Percentiles rank a stretch among this genome's conserved stretches.
These are phyloP conservation scores for Leptura quadrifasciata DNA, from an alignment of 2,888 invertebrate genomes.

Conservation along the genomic window DNA sequence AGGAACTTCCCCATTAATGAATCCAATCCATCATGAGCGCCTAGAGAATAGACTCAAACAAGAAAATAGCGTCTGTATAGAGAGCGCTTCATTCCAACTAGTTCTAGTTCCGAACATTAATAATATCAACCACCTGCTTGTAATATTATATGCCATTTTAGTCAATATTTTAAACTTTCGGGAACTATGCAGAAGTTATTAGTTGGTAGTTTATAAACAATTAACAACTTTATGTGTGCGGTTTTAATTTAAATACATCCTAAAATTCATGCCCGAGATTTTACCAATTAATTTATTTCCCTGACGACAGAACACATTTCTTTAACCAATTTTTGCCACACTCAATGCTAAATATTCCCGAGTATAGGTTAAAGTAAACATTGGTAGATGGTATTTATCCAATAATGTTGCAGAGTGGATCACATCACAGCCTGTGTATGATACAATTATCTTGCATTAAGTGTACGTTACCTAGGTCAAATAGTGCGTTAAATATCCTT, in stretches of 20 bases:
- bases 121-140: constrained; percentile 7
- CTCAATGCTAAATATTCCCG: no score
- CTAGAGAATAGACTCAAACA: constrained; percentile 37
- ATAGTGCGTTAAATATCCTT: no score
- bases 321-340: no score
- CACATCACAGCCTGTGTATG: no score
- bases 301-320: no score
- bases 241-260: background rate
- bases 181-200: background rate
- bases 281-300: no score
- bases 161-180: background rate
- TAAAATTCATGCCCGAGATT: no score
- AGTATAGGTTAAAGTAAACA: no score
- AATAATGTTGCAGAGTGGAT: no score
- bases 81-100: constrained; percentile 11
- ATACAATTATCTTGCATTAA: no score
- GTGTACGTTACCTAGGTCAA: no score
- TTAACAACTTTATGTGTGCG: background rate
- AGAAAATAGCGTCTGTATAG: constrained; percentile 20
- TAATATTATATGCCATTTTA: background rate
- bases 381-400: no score
- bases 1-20: constrained; percentile 41
- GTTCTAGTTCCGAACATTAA: constrained; percentile 27
- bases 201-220: background rate
- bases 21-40: constrained; percentile 38